Percentiles rank a stretch among this genome's conserved stretches.
Conservation (phyloP, 2,113 vertebrate species). For the Alethe diademata region DNA sequence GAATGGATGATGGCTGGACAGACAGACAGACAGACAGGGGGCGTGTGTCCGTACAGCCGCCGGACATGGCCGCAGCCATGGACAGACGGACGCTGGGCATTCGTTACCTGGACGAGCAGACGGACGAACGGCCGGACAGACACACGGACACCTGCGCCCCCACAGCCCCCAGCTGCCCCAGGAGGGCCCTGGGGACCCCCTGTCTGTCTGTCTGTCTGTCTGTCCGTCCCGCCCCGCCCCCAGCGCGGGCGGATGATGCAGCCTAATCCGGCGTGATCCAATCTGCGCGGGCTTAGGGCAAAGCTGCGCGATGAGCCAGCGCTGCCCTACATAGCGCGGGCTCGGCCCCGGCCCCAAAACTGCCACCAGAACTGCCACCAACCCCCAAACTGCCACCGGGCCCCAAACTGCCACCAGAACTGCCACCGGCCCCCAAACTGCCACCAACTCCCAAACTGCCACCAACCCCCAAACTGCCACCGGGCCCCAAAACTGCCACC, state of each 20-base stretch:
- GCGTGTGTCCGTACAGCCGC: rapidly evolving
- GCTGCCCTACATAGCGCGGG: slow-evolving; percentile 14
- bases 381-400: too few species aligned
- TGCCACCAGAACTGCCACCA: not conserved
- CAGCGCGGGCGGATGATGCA: not conserved
- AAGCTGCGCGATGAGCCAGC: slow-evolving; percentile 4
- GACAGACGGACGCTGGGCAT: rapidly evolving
- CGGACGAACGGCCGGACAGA: rapidly evolving
- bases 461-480: too few species aligned
- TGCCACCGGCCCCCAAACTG: too few species aligned
- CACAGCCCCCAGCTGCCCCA: not conserved
- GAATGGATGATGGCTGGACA: too few species aligned
- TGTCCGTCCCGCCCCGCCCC: not conserved
- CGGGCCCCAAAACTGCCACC: too few species aligned
- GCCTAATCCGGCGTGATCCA: slow-evolving; percentile 53
- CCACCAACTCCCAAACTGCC: too few species aligned
- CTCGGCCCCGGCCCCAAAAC: not conserved
- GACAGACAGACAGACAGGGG: too few species aligned
- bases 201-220: not conserved
- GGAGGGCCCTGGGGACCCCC: not conserved
- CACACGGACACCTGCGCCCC: not conserved
- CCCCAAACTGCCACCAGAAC: too few species aligned
- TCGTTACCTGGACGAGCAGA: not conserved
- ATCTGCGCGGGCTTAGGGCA: slow-evolving; percentile 6
- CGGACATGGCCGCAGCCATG: rapidly evolving